Evolutionary conservation across 2,113 vertebrate genomes (phyloP), one percentile per base, ranked within the genome.

Genomic region (Quiscalus mexicanus): DNA sequence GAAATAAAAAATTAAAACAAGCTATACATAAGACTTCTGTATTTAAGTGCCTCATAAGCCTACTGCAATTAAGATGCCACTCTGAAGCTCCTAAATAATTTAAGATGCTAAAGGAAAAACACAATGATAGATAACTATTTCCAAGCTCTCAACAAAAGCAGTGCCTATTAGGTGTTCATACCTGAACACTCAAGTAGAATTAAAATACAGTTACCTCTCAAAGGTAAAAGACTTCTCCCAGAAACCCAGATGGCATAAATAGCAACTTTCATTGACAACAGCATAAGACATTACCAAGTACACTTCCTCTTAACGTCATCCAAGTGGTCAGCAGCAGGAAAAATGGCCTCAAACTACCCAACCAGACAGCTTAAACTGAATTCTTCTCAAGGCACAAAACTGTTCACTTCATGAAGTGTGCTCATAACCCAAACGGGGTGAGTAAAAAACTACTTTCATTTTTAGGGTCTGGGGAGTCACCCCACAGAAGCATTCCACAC

Each of bases 1-100:
- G 80, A 96, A 95, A 95, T 96, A 96, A 96, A 97, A 95, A 89
- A 91, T 89, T 62, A 47, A 91, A 93, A 83, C 55, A 84, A 95
- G 74, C 73, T 68, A 39, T 74, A 67, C 47, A n/a, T 13, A 5
- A 84, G 83, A 87, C 64, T 91, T 92, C 42, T 79, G 92, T 95
- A 89, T 89, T 93, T 63, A 60, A 94, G 85, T 87, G 84, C 85
- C 58, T 94, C 76, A 55, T 45, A 87, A 93, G 60, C 18, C 35
- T 82, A 45, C 0, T 58, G 84, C 65, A 91, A 93, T 50, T 82
- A 67, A 85, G 49, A 80, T 0, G 3, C 12, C 22, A 39, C 60
- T 79, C 19, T 64, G 31, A 93, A 93, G 42, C 15, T 56, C 78
- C 45, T 91, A 62, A 92, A 94, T 78, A 74, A 81, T 68, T 82